Evolutionary conservation across 2,113 vertebrate genomes (phyloP).

Genomic region (Coturnix japonica): DNA sequence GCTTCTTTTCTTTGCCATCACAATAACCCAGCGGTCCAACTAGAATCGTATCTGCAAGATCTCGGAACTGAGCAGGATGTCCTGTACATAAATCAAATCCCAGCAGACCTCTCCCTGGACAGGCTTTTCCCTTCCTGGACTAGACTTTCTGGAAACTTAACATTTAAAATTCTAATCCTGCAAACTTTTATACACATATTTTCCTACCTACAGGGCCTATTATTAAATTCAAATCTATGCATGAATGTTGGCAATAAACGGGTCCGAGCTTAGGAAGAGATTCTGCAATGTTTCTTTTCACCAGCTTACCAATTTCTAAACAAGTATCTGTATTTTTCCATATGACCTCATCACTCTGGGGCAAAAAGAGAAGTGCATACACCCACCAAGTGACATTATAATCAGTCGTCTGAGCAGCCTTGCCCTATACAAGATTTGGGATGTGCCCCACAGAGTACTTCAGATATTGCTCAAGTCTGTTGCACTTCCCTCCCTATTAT

Average conservation of each 20-base stretch:
- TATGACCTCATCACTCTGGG: slow-evolving; percentile 26
- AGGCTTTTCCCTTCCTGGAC: slow-evolving; percentile 67
- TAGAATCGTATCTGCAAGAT: slow-evolving; percentile 45
- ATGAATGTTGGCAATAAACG: neutral
- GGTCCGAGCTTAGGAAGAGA: neutral
- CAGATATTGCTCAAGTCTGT: neutral
- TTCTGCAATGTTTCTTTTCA: neutral
- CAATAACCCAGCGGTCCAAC: slow-evolving; percentile 18
- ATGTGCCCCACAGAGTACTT: slow-evolving; percentile 38
- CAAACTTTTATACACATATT: neutral
- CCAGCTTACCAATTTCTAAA: neutral
- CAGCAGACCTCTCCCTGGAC: slow-evolving; percentile 53
- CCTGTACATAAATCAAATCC: slow-evolving; percentile 70
- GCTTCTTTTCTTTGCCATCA: slow-evolving; percentile 57
- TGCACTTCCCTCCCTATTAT: slow-evolving; percentile 57
- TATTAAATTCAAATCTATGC: neutral
- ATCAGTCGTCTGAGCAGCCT: slow-evolving; percentile 12
- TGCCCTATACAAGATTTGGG: slow-evolving; percentile 29
- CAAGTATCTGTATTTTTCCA: slow-evolving; percentile 26
- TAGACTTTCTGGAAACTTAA: slow-evolving; percentile 64
- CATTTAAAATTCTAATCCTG: slow-evolving; percentile 36
- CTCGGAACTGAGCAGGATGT: slow-evolving; percentile 63
- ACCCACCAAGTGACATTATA: neutral
- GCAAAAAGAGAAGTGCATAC: neutral
- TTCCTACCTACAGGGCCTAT: slow-evolving; percentile 12